Percentiles rank a stretch among this genome's conserved stretches.
These are phyloP conservation scores for Eudyptes chrysolophus DNA, from an alignment of 2,113 vertebrate genomes.

Conservation along the genomic window DNA sequence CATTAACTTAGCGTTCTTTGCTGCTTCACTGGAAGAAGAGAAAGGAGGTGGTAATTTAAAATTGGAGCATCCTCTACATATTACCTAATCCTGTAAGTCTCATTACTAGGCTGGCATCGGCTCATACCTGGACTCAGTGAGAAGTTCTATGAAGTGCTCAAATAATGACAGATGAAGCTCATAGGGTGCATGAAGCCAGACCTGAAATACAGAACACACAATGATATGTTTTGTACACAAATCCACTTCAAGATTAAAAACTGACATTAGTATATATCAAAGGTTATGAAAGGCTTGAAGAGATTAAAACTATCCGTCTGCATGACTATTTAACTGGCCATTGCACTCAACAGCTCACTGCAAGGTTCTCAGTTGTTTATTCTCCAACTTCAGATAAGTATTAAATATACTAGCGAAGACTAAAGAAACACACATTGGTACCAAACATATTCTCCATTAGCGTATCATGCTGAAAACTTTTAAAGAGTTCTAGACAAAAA, in stretches of 20 bases:
- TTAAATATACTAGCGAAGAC: neutral
- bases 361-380: neutral
- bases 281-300: neutral
- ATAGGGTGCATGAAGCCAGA: conserved; percentile 98
- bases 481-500: neutral
- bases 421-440: neutral
- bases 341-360: neutral
- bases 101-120: neutral
- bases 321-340: neutral
- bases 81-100: neutral
- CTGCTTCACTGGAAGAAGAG: conserved; percentile 85
- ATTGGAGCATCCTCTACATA: neutral
- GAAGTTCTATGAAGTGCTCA: conserved; percentile 97
- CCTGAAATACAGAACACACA: conserved; percentile 75
- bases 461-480: neutral
- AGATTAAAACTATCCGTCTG: neutral
- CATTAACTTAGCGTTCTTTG: conserved; percentile 94
- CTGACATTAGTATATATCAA: neutral
- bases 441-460: neutral
- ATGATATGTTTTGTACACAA: neutral
- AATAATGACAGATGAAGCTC: conserved; percentile 97
- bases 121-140: conserved; percentile 94
- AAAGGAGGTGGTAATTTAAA: neutral
- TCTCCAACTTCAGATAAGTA: neutral
- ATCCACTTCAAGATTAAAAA: neutral